phyloP scores from a whole-genome alignment of 2,797 vertebrate genomes.

The Ispidina lecontei region DNA sequence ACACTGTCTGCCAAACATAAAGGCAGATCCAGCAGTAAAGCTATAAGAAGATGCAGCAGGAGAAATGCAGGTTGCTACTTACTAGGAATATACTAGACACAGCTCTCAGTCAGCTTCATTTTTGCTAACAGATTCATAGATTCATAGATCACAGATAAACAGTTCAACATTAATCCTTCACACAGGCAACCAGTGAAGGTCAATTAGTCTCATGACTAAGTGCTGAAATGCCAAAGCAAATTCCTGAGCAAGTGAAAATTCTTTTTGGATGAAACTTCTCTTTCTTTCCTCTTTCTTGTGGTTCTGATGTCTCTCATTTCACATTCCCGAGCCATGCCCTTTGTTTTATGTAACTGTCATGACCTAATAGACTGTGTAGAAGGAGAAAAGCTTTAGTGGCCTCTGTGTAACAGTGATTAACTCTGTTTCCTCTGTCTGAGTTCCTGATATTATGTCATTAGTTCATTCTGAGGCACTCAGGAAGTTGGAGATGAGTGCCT shows the following conservation, averaged over 20 bases:
- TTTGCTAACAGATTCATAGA: neutral
- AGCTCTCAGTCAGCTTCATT: neutral
- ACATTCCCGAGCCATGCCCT: neutral
- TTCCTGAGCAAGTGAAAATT: conserved; percentile 21
- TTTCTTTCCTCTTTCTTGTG: neutral
- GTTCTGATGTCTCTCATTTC: conserved; percentile 7
- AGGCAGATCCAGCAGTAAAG: neutral
- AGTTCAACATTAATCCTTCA: neutral
- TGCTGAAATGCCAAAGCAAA: conserved; percentile 15
- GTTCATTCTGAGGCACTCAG: neutral
- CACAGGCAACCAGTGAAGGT: neutral
- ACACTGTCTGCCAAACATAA: neutral
- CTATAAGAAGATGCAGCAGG: neutral
- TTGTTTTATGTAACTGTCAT: neutral
- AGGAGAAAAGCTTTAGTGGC: conserved; percentile 7
- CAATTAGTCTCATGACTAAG: neutral
- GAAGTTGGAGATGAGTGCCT: neutral
- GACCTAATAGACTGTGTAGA: neutral
- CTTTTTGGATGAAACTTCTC: neutral
- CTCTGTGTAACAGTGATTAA: neutral
- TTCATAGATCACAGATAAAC: neutral
- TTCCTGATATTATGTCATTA: neutral
- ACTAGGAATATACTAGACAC: neutral
- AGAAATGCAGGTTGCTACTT: neutral
- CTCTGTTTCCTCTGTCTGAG: conserved; percentile 11